Conservation (phyloP, 2,113 vertebrate genomes). For the Chascanopsetta lugubris region DNA sequence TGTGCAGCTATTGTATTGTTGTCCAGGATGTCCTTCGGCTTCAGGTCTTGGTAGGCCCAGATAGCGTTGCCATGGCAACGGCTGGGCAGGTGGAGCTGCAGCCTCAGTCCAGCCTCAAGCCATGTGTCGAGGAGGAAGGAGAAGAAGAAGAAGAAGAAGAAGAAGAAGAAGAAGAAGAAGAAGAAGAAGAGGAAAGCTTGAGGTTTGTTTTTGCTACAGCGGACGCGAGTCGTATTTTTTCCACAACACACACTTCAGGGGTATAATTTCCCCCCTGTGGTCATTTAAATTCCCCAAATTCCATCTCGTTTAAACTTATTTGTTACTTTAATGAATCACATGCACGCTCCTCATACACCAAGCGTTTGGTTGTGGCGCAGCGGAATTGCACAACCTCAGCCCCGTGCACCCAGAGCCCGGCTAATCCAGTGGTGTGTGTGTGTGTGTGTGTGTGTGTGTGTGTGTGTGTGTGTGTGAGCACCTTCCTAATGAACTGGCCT, state of each 20-base stretch:
- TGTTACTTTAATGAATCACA: not conserved
- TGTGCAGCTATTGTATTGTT: conserved; percentile 80
- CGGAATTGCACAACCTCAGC: conserved; percentile 9
- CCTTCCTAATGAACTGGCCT: conserved; percentile 69
- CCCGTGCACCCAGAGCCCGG: conserved; percentile 40
- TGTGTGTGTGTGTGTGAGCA: conserved; percentile 60
- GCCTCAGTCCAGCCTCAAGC: conserved; percentile 74
- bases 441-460: too few relatives aligned
- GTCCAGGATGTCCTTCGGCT: conserved; percentile 83
- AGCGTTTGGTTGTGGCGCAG: not conserved
- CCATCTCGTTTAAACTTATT: not conserved
- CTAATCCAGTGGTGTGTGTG: conserved; percentile 70
- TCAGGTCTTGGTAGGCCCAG: conserved; percentile 82
- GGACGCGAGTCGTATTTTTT: conserved; percentile 23
- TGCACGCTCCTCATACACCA: not conserved
- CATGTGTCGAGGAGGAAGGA: conserved; percentile 68
- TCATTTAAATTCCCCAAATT: not conserved
- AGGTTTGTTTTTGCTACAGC: conserved; percentile 47
- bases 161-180: conserved; percentile 60
- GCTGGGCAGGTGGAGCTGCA: conserved; percentile 75
- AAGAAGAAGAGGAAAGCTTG: conserved; percentile 58
- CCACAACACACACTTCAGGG: not conserved
- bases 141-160: conserved; percentile 61
- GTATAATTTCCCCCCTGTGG: not conserved
- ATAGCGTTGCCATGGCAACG: conserved; percentile 82